Conservation (phyloP, 1,140 invertebrate genomes). For the Ctenoplectra terminalis region DNA sequence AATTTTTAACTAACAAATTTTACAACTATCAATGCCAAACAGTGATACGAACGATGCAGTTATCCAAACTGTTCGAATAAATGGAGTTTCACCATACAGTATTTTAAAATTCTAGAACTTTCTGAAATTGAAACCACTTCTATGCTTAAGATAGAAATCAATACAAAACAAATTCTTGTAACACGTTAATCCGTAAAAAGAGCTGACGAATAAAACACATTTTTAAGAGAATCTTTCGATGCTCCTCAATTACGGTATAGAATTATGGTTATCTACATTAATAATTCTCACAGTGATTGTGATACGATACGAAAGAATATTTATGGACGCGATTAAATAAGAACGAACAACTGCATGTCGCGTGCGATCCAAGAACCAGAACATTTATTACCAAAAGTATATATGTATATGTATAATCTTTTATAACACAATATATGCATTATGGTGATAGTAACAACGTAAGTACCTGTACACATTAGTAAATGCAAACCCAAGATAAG, state of each 20-base stretch:
- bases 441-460: constrained; percentile 27
- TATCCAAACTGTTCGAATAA: too few relatives aligned
- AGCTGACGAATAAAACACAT: too few relatives aligned
- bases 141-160: too few relatives aligned
- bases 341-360: constrained; percentile 60
- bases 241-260: background rate
- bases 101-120: too few relatives aligned
- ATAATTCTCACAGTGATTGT: background rate
- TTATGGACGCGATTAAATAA: constrained; percentile 38
- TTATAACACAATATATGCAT: constrained; percentile 57
- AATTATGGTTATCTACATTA: too few relatives aligned
- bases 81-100: too few relatives aligned
- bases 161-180: too few relatives aligned
- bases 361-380: constrained; percentile 61
- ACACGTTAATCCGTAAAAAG: too few relatives aligned
- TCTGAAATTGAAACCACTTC: too few relatives aligned
- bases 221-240: background rate
- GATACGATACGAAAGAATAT: background rate
- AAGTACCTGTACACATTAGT: constrained; percentile 42
- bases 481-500: background rate
- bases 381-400: constrained; percentile 63
- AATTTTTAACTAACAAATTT: too few relatives aligned
- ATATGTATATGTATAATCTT: constrained; percentile 41
- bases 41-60: too few relatives aligned
- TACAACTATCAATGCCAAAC: too few relatives aligned